phyloP scores from a whole-genome alignment of 2,113 vertebrate species.

The Azemiops feae region DNA sequence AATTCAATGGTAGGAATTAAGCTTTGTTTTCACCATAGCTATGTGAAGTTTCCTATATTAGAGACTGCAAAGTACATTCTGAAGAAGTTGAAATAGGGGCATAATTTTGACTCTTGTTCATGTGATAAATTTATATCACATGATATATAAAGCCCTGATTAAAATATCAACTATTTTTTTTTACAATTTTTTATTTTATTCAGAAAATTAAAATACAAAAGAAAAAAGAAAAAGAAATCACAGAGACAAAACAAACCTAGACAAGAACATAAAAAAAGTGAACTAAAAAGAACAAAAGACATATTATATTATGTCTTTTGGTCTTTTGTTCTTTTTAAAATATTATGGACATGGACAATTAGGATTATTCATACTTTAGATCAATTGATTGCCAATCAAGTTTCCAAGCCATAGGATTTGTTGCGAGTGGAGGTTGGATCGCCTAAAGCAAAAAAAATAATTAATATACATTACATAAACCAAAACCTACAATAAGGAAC shows the following conservation, averaged over 20 bases:
- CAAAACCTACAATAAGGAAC: not conserved
- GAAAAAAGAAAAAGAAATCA: no score
- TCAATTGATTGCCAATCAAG: not conserved
- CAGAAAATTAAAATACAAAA: not conserved
- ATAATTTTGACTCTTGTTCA: not conserved
- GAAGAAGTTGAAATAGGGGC: not conserved
- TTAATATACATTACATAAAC: not conserved
- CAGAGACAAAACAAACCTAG: not conserved
- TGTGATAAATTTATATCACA: not conserved
- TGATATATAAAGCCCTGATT: not conserved
- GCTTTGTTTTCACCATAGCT: not conserved
- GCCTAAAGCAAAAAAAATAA: not conserved
- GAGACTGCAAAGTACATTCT: not conserved
- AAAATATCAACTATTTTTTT: not conserved
- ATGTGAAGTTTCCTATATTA: not conserved
- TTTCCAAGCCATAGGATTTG: not conserved
- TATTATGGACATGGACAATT: not conserved
- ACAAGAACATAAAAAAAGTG: not conserved
- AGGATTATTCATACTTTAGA: not conserved
- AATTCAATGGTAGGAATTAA: not conserved
- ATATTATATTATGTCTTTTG: not conserved
- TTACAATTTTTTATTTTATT: not conserved
- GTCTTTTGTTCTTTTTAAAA: not conserved
- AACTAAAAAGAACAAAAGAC: not conserved
- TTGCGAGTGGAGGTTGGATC: not conserved